phyloP scores from a whole-genome alignment of 2,888 invertebrate species.

The Drosophila sordidapex region DNA sequence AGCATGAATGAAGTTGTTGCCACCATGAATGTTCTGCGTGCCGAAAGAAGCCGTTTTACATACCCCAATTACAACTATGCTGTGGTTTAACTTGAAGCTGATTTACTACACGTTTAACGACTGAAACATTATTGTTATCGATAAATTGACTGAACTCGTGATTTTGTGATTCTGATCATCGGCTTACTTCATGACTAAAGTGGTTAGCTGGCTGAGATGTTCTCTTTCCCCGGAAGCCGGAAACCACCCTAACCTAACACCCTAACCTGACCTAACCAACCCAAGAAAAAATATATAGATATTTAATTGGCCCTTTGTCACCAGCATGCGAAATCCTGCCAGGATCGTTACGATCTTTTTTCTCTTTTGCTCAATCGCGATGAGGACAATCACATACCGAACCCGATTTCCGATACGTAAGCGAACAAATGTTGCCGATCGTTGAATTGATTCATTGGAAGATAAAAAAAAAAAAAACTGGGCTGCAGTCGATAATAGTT shows the following conservation, averaged over 20 bases:
- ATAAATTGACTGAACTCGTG: background rate
- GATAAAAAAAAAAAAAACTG: background rate
- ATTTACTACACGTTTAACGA: background rate
- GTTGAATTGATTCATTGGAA: too few species aligned
- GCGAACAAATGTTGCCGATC: background rate
- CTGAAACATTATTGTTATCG: background rate
- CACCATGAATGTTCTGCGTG: slow-evolving; percentile 23
- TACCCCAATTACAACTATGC: background rate
- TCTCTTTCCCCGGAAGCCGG: background rate
- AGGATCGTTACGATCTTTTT: background rate
- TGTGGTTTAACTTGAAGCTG: background rate
- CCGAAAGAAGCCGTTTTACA: slow-evolving; percentile 14
- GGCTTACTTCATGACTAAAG: background rate
- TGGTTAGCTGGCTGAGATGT: background rate
- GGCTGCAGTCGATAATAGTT: background rate
- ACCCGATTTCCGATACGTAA: background rate
- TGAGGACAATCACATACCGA: background rate
- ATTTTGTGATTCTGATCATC: background rate
- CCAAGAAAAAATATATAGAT: background rate
- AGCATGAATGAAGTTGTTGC: slow-evolving; percentile 6
- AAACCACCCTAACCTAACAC: background rate
- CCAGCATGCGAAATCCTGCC: fast-evolving
- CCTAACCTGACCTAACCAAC: background rate
- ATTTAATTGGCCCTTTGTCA: background rate
- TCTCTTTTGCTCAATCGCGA: background rate